Base-by-base conservation (phyloP, 2,113 vertebrate species). In the Tursiops truncatus region DNA sequence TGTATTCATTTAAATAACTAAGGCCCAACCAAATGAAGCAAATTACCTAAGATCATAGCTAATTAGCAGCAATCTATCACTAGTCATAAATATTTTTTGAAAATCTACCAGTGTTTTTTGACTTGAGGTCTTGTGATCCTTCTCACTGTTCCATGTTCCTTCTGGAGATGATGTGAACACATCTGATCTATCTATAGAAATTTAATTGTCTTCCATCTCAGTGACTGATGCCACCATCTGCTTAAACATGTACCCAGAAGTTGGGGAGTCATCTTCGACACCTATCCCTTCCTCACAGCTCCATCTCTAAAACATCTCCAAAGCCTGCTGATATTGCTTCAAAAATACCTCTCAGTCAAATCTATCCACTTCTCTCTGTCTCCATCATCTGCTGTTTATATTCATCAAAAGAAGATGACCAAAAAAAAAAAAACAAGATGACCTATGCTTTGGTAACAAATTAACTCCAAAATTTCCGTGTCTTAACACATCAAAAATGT, bases 131-230 rank as follows among this genome's bases (percentile, higher is more conserved):
- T 26, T 93, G 3, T 68, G 36, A 63, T 18, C 47, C 44, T 89
- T 74, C 18, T 41, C 33, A 79, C 1, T 86, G 14, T 25, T 53
- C 68, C 26, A 25, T 60, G 21, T 38, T 91, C 60, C 82, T 73
- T 73, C 25, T 53, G 50, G 11, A 89, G 77, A 58, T 12, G 33
- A 41, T 8, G 7, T 71, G n/a, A 85, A 28, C n/a, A 3, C 10
- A 44, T 91, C 63, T 85, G 31, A 50, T 31, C 44, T 92, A 44
- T 79, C 91, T 82, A 87, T 94, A 88, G 63, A 85, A 89, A 84
- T 38, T 8, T 11, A 5, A 36, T 70, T 41, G 44, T 68, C 74
- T 26, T 94, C 47, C n/a, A n/a, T 81, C 81, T 91, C 68, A 56
- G n/a, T 28, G 28, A 44, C 33, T 18, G 50, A 62, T 44, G 28